Evolutionary conservation across 2,113 vertebrate species (phyloP), one percentile per base, ranked within the genome.

Genomic region (Echinops telfairi): DNA sequence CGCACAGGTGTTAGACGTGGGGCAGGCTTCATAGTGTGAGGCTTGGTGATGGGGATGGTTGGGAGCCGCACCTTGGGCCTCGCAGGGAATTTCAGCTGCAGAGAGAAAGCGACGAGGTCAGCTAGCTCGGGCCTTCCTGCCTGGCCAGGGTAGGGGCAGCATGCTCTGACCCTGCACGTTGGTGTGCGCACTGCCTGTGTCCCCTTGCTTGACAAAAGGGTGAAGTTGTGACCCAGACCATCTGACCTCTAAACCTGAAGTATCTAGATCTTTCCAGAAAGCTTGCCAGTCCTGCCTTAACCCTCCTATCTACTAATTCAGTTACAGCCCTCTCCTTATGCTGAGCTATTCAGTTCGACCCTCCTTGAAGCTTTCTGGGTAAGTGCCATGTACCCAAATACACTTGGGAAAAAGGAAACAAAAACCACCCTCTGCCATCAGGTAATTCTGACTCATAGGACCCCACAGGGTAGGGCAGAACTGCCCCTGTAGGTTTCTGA

Each of bases 21-120:
- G 27, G 98, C 98, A 5, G 98, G 98, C 88, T 98, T 98, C 98
- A 98, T 98, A 83, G 98, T 98, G 97, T 98, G 98, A 0, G 98
- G 98, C 94, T 98, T 98, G 97, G 98, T 98, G 96, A 98, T 98
- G 91, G 98, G 98, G 92, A 98, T 98, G 95, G 98, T 96, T 85
- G 98, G 98, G 96, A 98, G 97, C 86, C 98, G 98, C 17, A 98
- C 98, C 97, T 98, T 97, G 89, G 98, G 98, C 92, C 98, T 96
- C 81, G 97, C 47, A 53, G 98, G 98, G 89, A 98, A 97, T 93
- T 98, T 98, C 71, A 98, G 97, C 98, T 98, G 95, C 53, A 43
- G 25, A 95, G 27, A 95, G 57, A 93, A 91, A 94, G 0, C 33
- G 85, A n/a, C 25, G 60, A 95, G 88, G 58, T 0, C 93, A 97